These are phyloP conservation scores for Elmis aenea DNA, from an alignment of 2,888 invertebrate species.

Conservation along the genomic window DNA sequence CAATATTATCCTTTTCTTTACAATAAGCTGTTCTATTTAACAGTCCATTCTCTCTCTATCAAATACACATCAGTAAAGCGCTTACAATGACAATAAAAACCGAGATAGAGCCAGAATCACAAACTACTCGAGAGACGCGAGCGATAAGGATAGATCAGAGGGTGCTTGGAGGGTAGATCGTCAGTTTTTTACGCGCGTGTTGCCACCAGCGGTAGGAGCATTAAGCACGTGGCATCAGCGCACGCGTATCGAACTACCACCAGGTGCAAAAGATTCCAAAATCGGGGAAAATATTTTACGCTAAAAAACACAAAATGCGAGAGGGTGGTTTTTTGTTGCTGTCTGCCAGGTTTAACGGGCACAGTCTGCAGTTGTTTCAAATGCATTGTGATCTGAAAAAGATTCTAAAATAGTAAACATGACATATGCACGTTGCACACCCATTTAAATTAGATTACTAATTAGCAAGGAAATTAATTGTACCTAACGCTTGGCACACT, in stretches of 20 bases:
- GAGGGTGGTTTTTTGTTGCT: conserved; percentile 19
- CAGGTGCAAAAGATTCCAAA: conserved; percentile 24
- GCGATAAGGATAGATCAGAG: conserved; percentile 20
- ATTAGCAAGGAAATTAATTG: no score
- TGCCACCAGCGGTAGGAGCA: conserved; percentile 8
- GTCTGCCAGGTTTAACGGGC: conserved; percentile 11
- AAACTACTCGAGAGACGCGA: conserved; percentile 13
- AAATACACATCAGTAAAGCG: conserved; percentile 10
- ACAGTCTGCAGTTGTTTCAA: no score
- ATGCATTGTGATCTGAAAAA: no score
- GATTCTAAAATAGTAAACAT: no score
- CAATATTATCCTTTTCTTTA: no score
- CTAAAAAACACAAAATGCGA: conserved; percentile 22
- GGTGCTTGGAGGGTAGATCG: conserved; percentile 15
- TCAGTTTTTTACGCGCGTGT: conserved; percentile 20
- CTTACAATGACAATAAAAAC: conserved; percentile 11
- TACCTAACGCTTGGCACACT: no score
- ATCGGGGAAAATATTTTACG: conserved; percentile 21
- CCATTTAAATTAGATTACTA: no score
- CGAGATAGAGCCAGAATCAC: conserved; percentile 15
- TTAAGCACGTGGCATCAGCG: conserved; percentile 22
- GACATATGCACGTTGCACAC: no score
- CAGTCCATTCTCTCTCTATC: conserved; percentile 8
- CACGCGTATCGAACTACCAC: conserved; percentile 19
- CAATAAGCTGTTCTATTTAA: no score